These are phyloP conservation scores for Harpalus rubripes DNA, from an alignment of 2,888 invertebrate species.

Conservation along the genomic window DNA sequence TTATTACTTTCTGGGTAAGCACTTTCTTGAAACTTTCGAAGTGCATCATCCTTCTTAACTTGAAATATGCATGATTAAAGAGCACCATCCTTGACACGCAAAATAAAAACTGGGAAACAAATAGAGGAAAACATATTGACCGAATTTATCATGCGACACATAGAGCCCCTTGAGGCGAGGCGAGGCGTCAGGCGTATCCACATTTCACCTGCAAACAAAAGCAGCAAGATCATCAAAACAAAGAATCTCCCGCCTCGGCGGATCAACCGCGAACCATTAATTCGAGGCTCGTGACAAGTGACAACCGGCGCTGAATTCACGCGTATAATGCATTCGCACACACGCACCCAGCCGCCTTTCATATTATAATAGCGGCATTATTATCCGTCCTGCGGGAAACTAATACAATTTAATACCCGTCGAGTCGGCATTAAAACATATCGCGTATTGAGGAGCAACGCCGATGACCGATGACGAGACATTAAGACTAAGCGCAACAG, in stretches of 20 bases:
- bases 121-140: slow-evolving; percentile 15
- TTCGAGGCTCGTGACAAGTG: slow-evolving; percentile 46
- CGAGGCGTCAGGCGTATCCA: neutral
- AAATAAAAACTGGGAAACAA: slow-evolving; percentile 35
- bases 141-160: slow-evolving; percentile 33
- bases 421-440: slow-evolving; percentile 26
- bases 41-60: neutral
- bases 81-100: neutral
- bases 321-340: slow-evolving; percentile 48
- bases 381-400: slow-evolving; percentile 53
- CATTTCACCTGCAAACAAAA: slow-evolving; percentile 48
- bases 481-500: slow-evolving; percentile 56
- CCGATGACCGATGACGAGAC: slow-evolving; percentile 61
- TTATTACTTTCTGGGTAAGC: neutral
- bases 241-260: slow-evolving; percentile 29
- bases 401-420: slow-evolving; percentile 61
- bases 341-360: slow-evolving; percentile 42
- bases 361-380: slow-evolving; percentile 60
- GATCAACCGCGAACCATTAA: slow-evolving; percentile 44
- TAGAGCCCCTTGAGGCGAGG: slow-evolving; percentile 1
- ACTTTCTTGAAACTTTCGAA: neutral
- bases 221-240: slow-evolving; percentile 46
- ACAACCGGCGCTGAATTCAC: slow-evolving; percentile 29
- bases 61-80: slow-evolving; percentile 36
- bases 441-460: slow-evolving; percentile 21